phyloP scores from a whole-genome alignment of 2,113 vertebrate species.

The Sprattus sprattus region DNA sequence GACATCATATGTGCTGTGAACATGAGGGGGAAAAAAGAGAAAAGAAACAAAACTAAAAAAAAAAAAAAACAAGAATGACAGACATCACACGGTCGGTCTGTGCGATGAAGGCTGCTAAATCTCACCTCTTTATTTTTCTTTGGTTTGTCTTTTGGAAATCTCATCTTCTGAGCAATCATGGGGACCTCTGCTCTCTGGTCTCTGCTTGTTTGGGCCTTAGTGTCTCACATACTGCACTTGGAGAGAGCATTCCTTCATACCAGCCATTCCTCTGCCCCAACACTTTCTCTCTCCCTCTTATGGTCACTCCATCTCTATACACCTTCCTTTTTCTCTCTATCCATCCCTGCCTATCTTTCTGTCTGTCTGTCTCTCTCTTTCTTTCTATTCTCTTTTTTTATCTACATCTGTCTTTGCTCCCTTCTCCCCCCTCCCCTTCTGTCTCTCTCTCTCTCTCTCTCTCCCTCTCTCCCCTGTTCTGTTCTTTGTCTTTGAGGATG shows the following conservation, averaged over 20 bases:
- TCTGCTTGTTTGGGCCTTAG: constrained; percentile 43
- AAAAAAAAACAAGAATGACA: constrained; percentile 26
- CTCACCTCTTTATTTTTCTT: constrained; percentile 26
- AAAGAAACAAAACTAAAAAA: neutral
- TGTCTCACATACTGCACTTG: constrained; percentile 29
- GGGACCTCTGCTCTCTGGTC: neutral
- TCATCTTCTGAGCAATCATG: neutral
- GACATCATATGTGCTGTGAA: constrained; percentile 22
- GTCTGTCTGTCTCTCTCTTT: neutral
- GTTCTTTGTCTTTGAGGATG: constrained; percentile 16
- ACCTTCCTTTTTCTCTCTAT: neutral
- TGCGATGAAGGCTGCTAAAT: constrained; percentile 72
- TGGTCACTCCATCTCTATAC: neutral
- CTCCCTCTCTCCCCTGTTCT: neutral
- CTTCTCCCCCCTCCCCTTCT: neutral
- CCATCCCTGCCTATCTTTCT: neutral
- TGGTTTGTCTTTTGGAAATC: constrained; percentile 18
- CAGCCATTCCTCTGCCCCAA: neutral
- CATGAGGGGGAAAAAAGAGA: neutral
- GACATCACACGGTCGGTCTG: constrained; percentile 59
- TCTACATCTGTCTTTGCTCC: too few species aligned
- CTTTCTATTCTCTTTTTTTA: constrained; percentile 14
- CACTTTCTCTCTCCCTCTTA: neutral
- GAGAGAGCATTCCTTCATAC: neutral
- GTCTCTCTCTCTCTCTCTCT: neutral